Percentiles rank a stretch among this genome's conserved stretches.
Evolutionary conservation across 2,888 invertebrate species (phyloP).

Genomic region (Linnaemya tessellans): DNA sequence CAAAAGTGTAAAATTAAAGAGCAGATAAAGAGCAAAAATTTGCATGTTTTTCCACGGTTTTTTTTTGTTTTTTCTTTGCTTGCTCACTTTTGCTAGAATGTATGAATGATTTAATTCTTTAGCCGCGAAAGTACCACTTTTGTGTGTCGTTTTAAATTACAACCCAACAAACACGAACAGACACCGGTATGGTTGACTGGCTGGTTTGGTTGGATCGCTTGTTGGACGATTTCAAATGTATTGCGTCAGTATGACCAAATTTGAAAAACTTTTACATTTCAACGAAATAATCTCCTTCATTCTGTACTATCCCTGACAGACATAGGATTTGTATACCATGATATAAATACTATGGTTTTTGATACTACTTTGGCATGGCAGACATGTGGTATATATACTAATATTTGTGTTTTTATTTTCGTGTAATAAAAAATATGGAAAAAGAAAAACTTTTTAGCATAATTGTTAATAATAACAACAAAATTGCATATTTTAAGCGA

Average conservation of each 20-base stretch:
- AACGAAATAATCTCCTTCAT: no score
- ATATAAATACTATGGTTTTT: no score
- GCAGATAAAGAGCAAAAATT: conserved; percentile 70
- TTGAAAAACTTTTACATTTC: neutral
- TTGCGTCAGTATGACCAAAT: neutral
- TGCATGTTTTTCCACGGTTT: conserved; percentile 60
- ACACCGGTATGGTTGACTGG: conserved; percentile 28
- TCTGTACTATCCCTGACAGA: no score
- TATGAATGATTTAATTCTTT: conserved; percentile 72
- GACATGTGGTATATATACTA: no score
- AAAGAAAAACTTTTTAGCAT: no score
- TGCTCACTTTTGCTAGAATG: conserved; percentile 62
- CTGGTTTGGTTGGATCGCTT: conserved; percentile 9
- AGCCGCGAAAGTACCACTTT: conserved; percentile 71
- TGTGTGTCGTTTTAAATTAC: conserved; percentile 61
- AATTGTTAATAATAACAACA: no score
- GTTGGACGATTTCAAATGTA: conserved; percentile 5
- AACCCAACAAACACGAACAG: conserved; percentile 56
- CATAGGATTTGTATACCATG: no score
- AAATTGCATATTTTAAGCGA: no score
- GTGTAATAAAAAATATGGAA: no score
- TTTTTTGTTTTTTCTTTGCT: conserved; percentile 45
- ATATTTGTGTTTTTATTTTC: no score
- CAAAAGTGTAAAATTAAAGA: conserved; percentile 67
- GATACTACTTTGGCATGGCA: no score